These are phyloP conservation scores for Sus scrofa DNA, from an alignment of 2,113 vertebrate genomes.

Conservation along the genomic window T2T-Sscrofa CM000812.6:233575001-233575500, in stretches of 20 bases:
- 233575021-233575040: neutral
- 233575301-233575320: slow-evolving; percentile 22
- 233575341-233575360: neutral
- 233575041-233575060: neutral
- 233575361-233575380: no score
- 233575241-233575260: neutral
- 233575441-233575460: no score
- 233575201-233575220: neutral
- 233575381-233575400: no score
- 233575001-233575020: slow-evolving; percentile 12
- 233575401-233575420: no score
- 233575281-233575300: slow-evolving; percentile 51
- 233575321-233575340: slow-evolving; percentile 36
- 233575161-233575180: neutral
- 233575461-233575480: no score
- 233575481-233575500: slow-evolving; percentile 1
- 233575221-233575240: neutral
- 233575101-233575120: neutral
- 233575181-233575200: neutral
- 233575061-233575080: neutral
- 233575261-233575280: neutral
- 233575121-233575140: neutral
- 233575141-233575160: neutral
- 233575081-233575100: neutral
- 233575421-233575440: no score